Conservation (phyloP, 2,797 vertebrate genomes). For the Hafferia zeledoni region DNA sequence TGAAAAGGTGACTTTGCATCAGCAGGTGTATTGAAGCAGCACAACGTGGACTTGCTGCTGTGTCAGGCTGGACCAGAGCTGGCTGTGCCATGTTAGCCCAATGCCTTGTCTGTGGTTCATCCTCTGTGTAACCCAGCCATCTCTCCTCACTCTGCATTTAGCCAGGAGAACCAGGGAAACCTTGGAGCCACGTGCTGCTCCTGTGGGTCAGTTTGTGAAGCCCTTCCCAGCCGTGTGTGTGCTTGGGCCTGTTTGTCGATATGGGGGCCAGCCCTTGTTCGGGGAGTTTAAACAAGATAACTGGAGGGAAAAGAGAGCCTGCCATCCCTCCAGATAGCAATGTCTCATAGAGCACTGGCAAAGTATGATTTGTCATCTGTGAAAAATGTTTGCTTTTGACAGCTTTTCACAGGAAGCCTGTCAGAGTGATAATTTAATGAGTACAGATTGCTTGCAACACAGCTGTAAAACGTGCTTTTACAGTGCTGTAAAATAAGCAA, state of each 20-base stretch:
- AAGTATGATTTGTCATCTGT: slow-evolving; percentile 56
- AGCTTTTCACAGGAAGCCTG: slow-evolving; percentile 63
- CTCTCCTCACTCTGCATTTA: not conserved
- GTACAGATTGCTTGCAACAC: slow-evolving; percentile 61
- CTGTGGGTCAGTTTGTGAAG: not conserved
- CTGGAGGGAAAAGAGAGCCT: not conserved
- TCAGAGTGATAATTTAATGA: slow-evolving; percentile 74
- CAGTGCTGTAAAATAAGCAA: slow-evolving; percentile 72
- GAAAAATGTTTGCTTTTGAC: slow-evolving; percentile 58
- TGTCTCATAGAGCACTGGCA: not conserved
- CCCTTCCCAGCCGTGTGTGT: rapidly evolving
- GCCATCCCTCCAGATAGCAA: not conserved
- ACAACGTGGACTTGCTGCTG: not conserved
- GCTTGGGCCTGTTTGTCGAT: not conserved
- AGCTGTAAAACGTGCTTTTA: slow-evolving; percentile 74
- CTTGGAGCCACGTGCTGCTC: not conserved
- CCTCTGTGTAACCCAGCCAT: not conserved
- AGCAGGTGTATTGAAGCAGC: not conserved
- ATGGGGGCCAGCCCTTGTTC: not conserved
- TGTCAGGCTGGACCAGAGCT: not conserved
- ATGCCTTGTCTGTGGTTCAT: rapidly evolving
- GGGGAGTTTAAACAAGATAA: slow-evolving; percentile 19
- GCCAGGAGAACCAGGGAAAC: not conserved
- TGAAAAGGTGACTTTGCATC: not conserved
- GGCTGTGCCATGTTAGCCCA: not conserved